Conservation (phyloP, 2,888 invertebrate genomes). For the Panorpa germanica region DNA sequence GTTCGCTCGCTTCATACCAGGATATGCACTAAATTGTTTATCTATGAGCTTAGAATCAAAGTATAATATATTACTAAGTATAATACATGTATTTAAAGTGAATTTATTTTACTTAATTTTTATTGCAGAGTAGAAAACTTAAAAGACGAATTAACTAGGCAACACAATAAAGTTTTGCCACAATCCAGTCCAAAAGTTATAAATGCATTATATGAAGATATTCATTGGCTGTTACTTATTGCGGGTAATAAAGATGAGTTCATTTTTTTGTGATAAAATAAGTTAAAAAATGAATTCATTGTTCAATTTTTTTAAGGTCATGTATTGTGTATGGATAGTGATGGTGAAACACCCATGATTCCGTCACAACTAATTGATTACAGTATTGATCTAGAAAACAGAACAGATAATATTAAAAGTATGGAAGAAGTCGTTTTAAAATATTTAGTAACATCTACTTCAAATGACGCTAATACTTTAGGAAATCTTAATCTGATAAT, state of each 20-base stretch:
- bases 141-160: slow-evolving; percentile 20
- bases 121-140: slow-evolving; percentile 12
- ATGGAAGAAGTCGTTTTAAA: background rate
- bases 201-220: slow-evolving; percentile 56
- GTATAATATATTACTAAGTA: slow-evolving; percentile 1
- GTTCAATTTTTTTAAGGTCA: too few relatives aligned
- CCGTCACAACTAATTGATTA: slow-evolving; percentile 42
- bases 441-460: slow-evolving; percentile 5
- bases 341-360: slow-evolving; percentile 44
- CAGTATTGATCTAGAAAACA: slow-evolving; percentile 35
- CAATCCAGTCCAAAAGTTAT: slow-evolving; percentile 21
- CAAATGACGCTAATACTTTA: slow-evolving; percentile 20
- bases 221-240: slow-evolving; percentile 78
- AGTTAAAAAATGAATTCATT: too few relatives aligned
- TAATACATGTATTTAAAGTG: background rate
- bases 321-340: slow-evolving; percentile 42
- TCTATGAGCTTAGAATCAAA: slow-evolving; percentile 24
- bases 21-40: slow-evolving; percentile 44
- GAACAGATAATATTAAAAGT: slow-evolving; percentile 7
- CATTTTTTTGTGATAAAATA: too few relatives aligned
- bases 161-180: slow-evolving; percentile 19
- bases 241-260: too few relatives aligned
- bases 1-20: slow-evolving; percentile 39
- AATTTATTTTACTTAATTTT: slow-evolving; percentile 1
- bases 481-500: too few relatives aligned